Base-by-base conservation (phyloP, 1,140 invertebrate species). In the Bombus haemorrhoidalis region DNA sequence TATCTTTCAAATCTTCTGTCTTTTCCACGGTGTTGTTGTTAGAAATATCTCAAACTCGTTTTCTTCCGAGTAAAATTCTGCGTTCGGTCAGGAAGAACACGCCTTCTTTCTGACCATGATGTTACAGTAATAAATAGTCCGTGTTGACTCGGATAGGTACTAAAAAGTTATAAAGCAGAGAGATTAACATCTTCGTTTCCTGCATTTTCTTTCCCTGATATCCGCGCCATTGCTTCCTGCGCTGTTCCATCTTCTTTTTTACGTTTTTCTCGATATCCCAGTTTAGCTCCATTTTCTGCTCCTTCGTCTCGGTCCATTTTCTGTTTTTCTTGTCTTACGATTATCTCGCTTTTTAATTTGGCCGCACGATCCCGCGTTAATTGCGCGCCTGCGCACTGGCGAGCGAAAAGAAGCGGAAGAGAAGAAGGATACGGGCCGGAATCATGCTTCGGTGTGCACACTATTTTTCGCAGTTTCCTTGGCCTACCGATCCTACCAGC, bases 381-480 rank as follows among this genome's bases (percentile, higher is more conserved):
- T 89, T 86, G 77, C 34, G 41, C 78, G 66, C 53, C 57, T 37
- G 78, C 53, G 53, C 62, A 47, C 28, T 53, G 79, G 25, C 15
- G 34, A 69, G 78, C 22, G 37, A 71, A 39, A 25, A 28, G 28
- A 32, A 22, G 39, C 53, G 53, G 68, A 80, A 53, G 43, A 37
- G 32, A 39, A 73, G 66, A 68, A 59, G 57, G 41, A 85, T 72
- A 41, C 37, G 72, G 32, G 68, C 89, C 91, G 91, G 91, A 91
- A 91, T 92, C 91, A 93, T 88, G 92, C 92, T 93, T 76, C 89
- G 92, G 89, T 87, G 86, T 93, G 91, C 91, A 92, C 86, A 86
- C 88, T 84, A 86, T 90, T 93, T 93, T 92, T 91, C 91, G 87
- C 91, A 87, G 91, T 93, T 91, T 92, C 88, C 89, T 92, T 89